Evolutionary conservation across 2,888 invertebrate species (phyloP).

Genomic region (Tetrapedia diversipes): DNA sequence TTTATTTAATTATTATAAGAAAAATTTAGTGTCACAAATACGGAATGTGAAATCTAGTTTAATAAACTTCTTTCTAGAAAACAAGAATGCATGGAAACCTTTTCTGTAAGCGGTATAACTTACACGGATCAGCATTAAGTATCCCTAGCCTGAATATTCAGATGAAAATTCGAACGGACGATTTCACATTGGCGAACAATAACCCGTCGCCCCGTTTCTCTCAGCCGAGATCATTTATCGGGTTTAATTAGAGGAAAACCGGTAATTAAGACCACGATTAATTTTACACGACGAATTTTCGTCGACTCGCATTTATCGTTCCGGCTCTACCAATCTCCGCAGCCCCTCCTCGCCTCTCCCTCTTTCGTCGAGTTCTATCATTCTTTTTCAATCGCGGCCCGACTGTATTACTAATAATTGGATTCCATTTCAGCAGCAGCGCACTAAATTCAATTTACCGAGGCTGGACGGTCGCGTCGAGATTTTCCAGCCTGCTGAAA

Average conservation of each 20-base stretch:
- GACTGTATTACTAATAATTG: slow-evolving; percentile 69
- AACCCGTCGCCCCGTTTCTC: slow-evolving; percentile 21
- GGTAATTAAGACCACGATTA: slow-evolving; percentile 63
- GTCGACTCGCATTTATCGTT: slow-evolving; percentile 24
- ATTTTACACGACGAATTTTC: slow-evolving; percentile 62
- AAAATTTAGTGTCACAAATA: too few species aligned
- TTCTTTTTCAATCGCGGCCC: slow-evolving; percentile 56
- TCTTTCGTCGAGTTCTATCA: slow-evolving; percentile 23
- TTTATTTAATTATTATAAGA: too few species aligned
- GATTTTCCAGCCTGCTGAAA: slow-evolving; percentile 58
- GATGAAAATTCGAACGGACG: slow-evolving; percentile 6
- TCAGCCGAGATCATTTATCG: slow-evolving; percentile 35
- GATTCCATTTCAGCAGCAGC: slow-evolving; percentile 64
- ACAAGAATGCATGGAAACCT: background rate
- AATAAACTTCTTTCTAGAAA: too few species aligned
- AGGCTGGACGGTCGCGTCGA: slow-evolving; percentile 45
- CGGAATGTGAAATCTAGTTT: too few species aligned
- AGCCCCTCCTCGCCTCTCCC: background rate
- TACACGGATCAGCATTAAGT: background rate
- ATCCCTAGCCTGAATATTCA: background rate
- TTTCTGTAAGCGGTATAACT: background rate
- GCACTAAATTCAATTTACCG: slow-evolving; percentile 63
- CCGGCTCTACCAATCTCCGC: slow-evolving; percentile 1
- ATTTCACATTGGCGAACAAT: slow-evolving; percentile 29
- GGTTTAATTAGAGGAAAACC: slow-evolving; percentile 53